Evolutionary conservation across 2,797 vertebrate species (phyloP).

Genomic region (Ibycter americanus): DNA sequence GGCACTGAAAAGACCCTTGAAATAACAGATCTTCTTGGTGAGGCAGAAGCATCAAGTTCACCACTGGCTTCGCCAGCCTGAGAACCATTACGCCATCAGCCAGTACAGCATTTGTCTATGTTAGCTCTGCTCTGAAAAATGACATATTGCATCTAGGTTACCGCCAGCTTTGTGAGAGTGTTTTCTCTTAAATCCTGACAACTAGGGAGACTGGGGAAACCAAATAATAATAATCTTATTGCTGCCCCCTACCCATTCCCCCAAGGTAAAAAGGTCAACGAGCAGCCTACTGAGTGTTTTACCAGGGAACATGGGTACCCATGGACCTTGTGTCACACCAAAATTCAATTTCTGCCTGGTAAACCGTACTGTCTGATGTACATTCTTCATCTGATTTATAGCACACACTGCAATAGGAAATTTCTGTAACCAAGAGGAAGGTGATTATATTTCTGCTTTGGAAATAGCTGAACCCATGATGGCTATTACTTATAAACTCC

Average conservation of each 20-base stretch:
- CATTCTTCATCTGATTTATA: not conserved
- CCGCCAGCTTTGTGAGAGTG: not conserved
- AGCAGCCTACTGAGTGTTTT: not conserved
- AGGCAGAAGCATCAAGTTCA: not conserved
- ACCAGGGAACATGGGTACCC: not conserved
- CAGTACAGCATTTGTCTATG: not conserved
- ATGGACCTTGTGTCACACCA: not conserved
- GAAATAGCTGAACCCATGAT: not conserved
- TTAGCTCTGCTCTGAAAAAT: not conserved
- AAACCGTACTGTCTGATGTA: not conserved
- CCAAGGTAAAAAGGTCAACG: not conserved
- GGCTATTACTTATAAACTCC: not conserved
- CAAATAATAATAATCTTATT: not conserved
- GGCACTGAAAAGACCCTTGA: not conserved
- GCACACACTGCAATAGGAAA: not conserved
- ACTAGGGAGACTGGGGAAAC: not conserved
- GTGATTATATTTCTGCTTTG: not conserved
- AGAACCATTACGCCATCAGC: not conserved
- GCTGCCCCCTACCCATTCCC: not conserved
- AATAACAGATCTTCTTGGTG: not conserved
- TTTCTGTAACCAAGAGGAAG: not conserved
- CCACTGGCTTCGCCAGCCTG: not conserved
- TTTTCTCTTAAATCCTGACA: not conserved
- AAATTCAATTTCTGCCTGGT: not conserved
- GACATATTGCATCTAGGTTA: not conserved